Evolutionary conservation across 2,797 vertebrate genomes (phyloP).

Genomic region (Etheostoma perlongum): DNA sequence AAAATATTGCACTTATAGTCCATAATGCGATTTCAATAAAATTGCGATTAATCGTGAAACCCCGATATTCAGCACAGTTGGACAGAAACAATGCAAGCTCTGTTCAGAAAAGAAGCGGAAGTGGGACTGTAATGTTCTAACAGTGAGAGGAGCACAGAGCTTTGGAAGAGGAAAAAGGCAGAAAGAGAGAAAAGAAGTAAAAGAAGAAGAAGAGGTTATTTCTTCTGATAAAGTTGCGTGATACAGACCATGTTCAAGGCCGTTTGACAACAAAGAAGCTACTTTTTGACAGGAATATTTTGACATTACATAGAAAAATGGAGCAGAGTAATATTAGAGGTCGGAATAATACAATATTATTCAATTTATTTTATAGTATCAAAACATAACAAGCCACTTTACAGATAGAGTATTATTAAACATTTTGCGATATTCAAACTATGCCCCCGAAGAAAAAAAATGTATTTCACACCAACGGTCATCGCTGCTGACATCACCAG

Average conservation of each 20-base stretch:
- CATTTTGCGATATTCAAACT: too few species aligned
- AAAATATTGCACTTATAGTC: too few species aligned
- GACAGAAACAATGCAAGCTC: conserved; percentile 9
- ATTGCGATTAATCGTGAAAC: too few species aligned
- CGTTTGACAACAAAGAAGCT: conserved; percentile 26
- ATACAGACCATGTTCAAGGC: conserved; percentile 18
- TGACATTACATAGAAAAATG: not conserved
- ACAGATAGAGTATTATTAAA: too few species aligned
- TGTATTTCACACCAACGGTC: too few species aligned
- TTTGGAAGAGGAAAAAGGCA: conserved; percentile 16
- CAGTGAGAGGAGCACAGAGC: not conserved
- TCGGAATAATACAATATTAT: too few species aligned
- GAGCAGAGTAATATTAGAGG: not conserved
- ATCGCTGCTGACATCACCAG: too few species aligned
- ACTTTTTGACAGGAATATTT: not conserved
- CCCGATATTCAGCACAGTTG: conserved; percentile 4
- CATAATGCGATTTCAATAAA: too few species aligned
- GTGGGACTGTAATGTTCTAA: not conserved
- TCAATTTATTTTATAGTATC: too few species aligned
- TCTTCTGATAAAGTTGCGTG: conserved; percentile 12
- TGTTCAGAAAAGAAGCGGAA: conserved; percentile 23
- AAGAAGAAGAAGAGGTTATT: not conserved
- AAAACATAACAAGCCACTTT: too few species aligned
- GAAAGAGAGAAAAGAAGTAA: not conserved
- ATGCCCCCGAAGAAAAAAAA: too few species aligned